Evolutionary conservation across 35 echinoderm and acorn worm species (phyloP), one percentile per base, ranked within the genome.

Genomic region (Diadema setosum): DNA sequence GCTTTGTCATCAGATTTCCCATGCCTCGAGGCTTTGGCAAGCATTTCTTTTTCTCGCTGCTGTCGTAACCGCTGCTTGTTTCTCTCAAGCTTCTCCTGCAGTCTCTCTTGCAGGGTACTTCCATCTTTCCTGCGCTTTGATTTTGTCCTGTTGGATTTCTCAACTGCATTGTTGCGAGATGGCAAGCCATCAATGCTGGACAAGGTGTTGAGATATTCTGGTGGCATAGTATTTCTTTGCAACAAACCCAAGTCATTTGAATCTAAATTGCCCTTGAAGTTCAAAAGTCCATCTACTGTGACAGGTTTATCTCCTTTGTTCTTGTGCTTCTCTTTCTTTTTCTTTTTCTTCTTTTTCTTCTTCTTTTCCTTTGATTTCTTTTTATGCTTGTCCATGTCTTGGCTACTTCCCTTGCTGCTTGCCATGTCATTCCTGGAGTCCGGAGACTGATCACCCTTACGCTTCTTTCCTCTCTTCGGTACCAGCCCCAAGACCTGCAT

Each of bases 401-500:
- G 86, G 70, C 85, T 84, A 41, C 58, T 41, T 59, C 93, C 85
- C 46, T 75, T 85, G 85, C 44, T 69, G 43, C 48, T 45, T 39
- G 81, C 34, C 34, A 21, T 75, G 37, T 60, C 89, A 83, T 80
- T 83, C 65, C 46, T 41, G 52, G 61, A 81, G 45, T 65, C 24
- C 24, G 39, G 27, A 46, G 44, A 45, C 24, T 42, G n/a, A 74
- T 85, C 88, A 70, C 84, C 65, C 82, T 95, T 99, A 20, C 85
- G 75, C 58, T 92, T 94, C 63, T 94, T 99, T 43, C 32, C 48
- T 58, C 81, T 91, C 87, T 94, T 99, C 33, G 96, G 93, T 74
- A 84, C 92, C 40, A 99, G 92, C 34, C 96, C 96, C 56, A 98
- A 69, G 58, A 98, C 95, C 86, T 99, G 96, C 81, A 99, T 87